Conservation (phyloP, 2,888 invertebrate genomes). For the Drosophila flavopinicola region DNA sequence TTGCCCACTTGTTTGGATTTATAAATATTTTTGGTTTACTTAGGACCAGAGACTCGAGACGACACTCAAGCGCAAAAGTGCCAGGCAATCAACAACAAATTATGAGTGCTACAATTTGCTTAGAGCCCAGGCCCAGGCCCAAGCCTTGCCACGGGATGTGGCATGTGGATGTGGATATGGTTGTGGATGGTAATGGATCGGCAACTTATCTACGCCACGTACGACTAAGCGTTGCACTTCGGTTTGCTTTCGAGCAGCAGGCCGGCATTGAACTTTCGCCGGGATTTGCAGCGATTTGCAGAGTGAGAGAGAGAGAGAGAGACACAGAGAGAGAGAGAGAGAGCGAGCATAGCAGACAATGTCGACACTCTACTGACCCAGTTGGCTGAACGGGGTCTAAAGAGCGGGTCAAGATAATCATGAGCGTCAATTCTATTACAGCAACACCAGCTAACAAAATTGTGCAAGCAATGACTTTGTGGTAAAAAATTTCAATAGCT, state of each 20-base stretch:
- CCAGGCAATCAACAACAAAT: conserved; percentile 80
- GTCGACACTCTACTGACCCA: conserved; percentile 73
- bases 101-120: conserved; percentile 77
- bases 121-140: conserved; percentile 6
- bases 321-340: too few relatives aligned
- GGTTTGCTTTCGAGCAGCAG: neutral
- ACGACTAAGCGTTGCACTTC: conserved; percentile 52
- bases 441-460: conserved; percentile 31
- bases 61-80: conserved; percentile 58
- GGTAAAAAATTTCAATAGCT: too few relatives aligned
- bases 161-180: too few relatives aligned
- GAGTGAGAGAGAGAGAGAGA: too few relatives aligned
- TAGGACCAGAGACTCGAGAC: conserved; percentile 49
- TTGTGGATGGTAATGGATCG: conserved; percentile 48
- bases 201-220: conserved; percentile 33
- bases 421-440: conserved; percentile 59
- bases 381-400: conserved; percentile 42
- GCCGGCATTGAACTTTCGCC: conserved; percentile 73
- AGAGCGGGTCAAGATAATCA: conserved; percentile 58
- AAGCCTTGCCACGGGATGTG: conserved; percentile 15
- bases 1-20: conserved; percentile 74
- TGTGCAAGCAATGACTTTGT: too few relatives aligned
- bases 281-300: too few relatives aligned
- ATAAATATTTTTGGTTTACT: conserved; percentile 72
- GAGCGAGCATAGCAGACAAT: conserved; percentile 52